A percentile compares a stretch with the other conserved stretches of the same genome.
Evolutionary conservation across 2,888 invertebrate species (phyloP).

Genomic region (Griposia aprilina): DNA sequence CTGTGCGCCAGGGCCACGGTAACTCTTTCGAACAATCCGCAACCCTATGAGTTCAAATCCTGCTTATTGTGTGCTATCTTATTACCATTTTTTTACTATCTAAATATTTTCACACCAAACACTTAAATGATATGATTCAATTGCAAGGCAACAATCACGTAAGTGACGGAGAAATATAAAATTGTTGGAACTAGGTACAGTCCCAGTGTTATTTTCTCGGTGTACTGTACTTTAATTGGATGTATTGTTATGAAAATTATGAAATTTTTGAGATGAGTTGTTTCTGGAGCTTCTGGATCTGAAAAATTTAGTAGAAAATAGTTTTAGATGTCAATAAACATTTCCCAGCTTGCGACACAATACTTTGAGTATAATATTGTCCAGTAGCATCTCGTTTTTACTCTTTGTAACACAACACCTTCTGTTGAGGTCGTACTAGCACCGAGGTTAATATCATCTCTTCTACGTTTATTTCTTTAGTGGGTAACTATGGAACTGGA

Average conservation of each 20-base stretch:
- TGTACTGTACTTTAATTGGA: constrained; percentile 38
- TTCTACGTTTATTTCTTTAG: neutral
- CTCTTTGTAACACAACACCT: neutral
- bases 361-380: neutral
- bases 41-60: too few relatives aligned
- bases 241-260: constrained; percentile 25
- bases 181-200: constrained; percentile 27
- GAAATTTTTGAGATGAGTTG: constrained; percentile 1
- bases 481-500: neutral
- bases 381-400: neutral
- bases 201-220: constrained; percentile 19
- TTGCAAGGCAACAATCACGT: constrained; percentile 43
- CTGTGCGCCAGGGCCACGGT: too few relatives aligned
- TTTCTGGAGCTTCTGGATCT: constrained; percentile 46
- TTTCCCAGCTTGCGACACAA: neutral
- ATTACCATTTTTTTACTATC: neutral
- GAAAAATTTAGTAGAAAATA: constrained; percentile 5
- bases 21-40: too few relatives aligned
- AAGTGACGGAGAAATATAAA: constrained; percentile 25
- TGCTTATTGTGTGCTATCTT: too few relatives aligned
- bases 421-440: neutral
- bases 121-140: constrained; percentile 44
- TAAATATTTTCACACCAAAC: too few relatives aligned
- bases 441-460: neutral
- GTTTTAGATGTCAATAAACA: neutral